Percentiles rank a stretch among this genome's conserved stretches.
Evolutionary conservation across 2,888 invertebrate species (phyloP).

Genomic region (Synanthedon vespiformis): DNA sequence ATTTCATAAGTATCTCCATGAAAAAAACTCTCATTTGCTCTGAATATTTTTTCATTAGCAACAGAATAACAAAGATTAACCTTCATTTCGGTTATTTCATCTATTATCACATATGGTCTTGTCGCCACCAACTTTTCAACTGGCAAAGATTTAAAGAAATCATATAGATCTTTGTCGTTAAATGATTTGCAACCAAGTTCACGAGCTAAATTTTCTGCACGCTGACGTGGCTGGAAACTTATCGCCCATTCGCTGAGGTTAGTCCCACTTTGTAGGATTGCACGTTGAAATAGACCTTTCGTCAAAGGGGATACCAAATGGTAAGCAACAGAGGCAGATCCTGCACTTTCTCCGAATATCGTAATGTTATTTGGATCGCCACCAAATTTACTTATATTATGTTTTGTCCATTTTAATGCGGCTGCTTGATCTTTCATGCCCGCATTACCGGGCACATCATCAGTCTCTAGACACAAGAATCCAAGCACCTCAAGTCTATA

Average conservation of each 20-base stretch:
- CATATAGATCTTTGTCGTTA: slow-evolving; percentile 7
- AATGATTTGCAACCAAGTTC: slow-evolving; percentile 1
- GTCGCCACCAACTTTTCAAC: slow-evolving; percentile 4
- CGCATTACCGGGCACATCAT: slow-evolving; percentile 54
- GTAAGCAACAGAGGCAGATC: slow-evolving; percentile 31
- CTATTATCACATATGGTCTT: slow-evolving; percentile 1
- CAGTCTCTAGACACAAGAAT: slow-evolving; percentile 42
- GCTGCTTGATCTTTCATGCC: slow-evolving; percentile 60
- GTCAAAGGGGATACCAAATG: slow-evolving; percentile 56
- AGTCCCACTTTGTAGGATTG: slow-evolving; percentile 79
- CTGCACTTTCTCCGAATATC: slow-evolving; percentile 57
- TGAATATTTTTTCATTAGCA: slow-evolving; percentile 7
- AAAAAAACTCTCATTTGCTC: slow-evolving; percentile 8
- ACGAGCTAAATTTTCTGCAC: slow-evolving; percentile 19
- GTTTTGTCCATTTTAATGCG: slow-evolving; percentile 46
- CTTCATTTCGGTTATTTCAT: slow-evolving; percentile 2
- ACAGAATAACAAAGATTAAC: slow-evolving; percentile 1
- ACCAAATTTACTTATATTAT: slow-evolving; percentile 45
- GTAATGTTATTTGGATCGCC: slow-evolving; percentile 52
- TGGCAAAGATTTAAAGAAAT: slow-evolving; percentile 8
- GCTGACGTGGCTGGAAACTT: slow-evolving; percentile 55
- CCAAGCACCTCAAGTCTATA: slow-evolving; percentile 49
- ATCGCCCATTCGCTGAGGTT: slow-evolving; percentile 67
- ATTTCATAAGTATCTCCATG: slow-evolving; percentile 19
- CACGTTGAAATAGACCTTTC: slow-evolving; percentile 45